Base-by-base conservation (phyloP, 2,797 vertebrate species). In the Peromyscus nudipes region DNA sequence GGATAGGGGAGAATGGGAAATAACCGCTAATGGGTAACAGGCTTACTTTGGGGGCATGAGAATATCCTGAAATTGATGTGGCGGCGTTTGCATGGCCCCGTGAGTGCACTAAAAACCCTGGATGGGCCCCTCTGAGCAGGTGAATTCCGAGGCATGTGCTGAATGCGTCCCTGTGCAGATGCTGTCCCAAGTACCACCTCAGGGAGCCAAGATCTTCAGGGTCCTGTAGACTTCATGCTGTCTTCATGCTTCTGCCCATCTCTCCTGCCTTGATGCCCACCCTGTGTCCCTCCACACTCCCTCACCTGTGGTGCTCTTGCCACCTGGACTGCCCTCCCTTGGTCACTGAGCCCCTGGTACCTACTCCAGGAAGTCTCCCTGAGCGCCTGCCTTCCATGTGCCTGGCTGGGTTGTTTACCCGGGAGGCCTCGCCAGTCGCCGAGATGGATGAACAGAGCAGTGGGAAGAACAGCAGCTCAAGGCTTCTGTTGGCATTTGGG, bases 171-270 rank as follows among this genome's bases (percentile, higher is more conserved):
- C 67, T 49, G 37, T 43, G 31, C 19, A 86, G 77, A 40, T 64
- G 37, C 57, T 76, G 0, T 49, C 71, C 25, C 8, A 82, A 91
- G 80, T 19, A 16, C 16, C 4, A 55, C 9, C 34, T 49, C 0
- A 3, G 73, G 40, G 55, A 86, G 80, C 17, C 6, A 29, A n/a
- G 40, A 10, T 49, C 82, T 40, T 84, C 37, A n/a, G 62, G 46
- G n/a, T 10, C n/a, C 49, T 0, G 0, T 0, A n/a, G 25, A 6
- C 12, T 37, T 37, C 27, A 4, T 2, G 73, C n/a, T 40, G 6
- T 57, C 60, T 21, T 23, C 52, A 52, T 52, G 49, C 49, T 52
- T 16, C 23, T 37, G 67, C 34, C 88, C 11, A 12, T 23, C 25
- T 37, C 93, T 31, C 65, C 65, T 55, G 65, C 64, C 46, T 86